A percentile compares a stretch with the other conserved stretches of the same genome.
phyloP scores from a whole-genome alignment of 2,888 invertebrate genomes.

The Caenorhabditis plicata region DNA sequence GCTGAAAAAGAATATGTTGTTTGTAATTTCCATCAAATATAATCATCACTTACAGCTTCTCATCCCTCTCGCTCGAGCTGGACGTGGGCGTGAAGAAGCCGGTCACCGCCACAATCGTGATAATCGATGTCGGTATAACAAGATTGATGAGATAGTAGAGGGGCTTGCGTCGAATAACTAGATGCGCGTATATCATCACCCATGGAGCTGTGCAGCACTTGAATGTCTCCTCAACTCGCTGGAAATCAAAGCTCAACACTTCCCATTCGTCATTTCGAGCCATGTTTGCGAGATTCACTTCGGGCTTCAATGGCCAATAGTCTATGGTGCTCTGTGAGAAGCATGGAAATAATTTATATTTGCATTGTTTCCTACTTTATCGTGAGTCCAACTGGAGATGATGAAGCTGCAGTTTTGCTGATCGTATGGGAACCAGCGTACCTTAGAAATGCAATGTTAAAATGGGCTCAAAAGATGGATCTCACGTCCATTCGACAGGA shows the following conservation, averaged over 20 bases:
- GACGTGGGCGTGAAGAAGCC: slow-evolving; percentile 65
- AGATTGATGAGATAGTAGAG: slow-evolving; percentile 62
- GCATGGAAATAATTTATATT: not conserved
- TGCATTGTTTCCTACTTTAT: slow-evolving; percentile 25
- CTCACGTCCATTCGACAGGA: slow-evolving; percentile 61
- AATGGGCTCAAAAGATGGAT: not conserved
- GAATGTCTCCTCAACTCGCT: slow-evolving; percentile 51
- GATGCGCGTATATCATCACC: slow-evolving; percentile 63
- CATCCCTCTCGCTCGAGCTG: slow-evolving; percentile 59
- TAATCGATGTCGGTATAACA: slow-evolving; percentile 61
- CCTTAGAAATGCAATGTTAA: slow-evolving; percentile 6
- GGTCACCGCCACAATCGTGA: slow-evolving; percentile 62
- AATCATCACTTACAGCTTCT: slow-evolving; percentile 48
- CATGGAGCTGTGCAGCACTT: slow-evolving; percentile 62
- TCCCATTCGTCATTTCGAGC: slow-evolving; percentile 64
- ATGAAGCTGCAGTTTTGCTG: slow-evolving; percentile 63
- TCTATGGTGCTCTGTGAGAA: slow-evolving; percentile 51
- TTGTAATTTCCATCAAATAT: not conserved
- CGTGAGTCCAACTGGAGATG: slow-evolving; percentile 63
- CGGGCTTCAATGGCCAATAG: slow-evolving; percentile 49
- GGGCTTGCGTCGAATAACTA: slow-evolving; percentile 61
- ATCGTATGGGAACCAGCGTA: slow-evolving; percentile 60
- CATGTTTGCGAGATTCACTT: slow-evolving; percentile 61
- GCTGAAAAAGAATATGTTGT: slow-evolving; percentile 15
- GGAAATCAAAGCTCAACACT: slow-evolving; percentile 58